These are phyloP conservation scores for Pelodiscus sinensis DNA, from an alignment of 2,113 vertebrate species.

Conservation along the genomic window DNA sequence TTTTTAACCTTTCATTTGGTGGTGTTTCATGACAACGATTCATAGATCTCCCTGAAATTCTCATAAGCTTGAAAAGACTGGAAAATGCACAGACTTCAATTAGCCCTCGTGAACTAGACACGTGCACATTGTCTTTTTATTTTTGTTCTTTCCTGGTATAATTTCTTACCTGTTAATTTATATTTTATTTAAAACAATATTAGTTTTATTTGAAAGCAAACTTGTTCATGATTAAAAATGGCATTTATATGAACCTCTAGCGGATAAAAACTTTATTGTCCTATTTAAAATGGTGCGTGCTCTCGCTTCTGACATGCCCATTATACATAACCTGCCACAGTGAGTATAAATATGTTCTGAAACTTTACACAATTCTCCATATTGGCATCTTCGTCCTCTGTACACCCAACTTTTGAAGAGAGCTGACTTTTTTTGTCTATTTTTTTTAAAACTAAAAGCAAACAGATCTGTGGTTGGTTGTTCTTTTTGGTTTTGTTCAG, in stretches of 20 bases:
- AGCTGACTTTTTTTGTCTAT: background rate
- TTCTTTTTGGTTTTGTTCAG: background rate
- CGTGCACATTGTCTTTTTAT: constrained; percentile 1
- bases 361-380: background rate
- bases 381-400: background rate
- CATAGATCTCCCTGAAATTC: background rate
- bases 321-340: background rate
- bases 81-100: background rate
- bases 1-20: background rate
- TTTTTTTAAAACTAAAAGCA: background rate
- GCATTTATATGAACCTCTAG: constrained; percentile 38
- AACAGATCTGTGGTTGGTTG: background rate
- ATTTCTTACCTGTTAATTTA: constrained; percentile 58
- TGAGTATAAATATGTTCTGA: background rate
- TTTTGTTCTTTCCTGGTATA: background rate
- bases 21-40: background rate
- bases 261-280: background rate
- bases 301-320: background rate
- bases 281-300: background rate
- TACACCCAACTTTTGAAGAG: background rate
- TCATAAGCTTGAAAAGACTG: constrained; percentile 7
- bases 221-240: constrained; percentile 63
- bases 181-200: constrained; percentile 66
- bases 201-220: constrained; percentile 51
- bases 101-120: background rate